These are phyloP conservation scores for Thunnus maccoyii DNA, from an alignment of 2,113 vertebrate genomes.

Conservation along the genomic window DNA sequence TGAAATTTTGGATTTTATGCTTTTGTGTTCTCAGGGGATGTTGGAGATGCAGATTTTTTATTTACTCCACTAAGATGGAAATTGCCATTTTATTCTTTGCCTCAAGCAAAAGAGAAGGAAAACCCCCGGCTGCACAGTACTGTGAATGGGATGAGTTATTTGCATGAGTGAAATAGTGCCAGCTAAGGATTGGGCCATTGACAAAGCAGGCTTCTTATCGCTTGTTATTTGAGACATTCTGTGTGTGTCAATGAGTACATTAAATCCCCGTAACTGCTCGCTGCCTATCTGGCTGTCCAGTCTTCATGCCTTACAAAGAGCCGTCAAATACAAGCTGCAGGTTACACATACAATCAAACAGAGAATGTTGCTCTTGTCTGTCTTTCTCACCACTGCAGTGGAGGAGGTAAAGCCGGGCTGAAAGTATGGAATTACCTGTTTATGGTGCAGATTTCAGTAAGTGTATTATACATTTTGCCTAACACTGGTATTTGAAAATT, in stretches of 20 bases:
- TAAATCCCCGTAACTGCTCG: conserved; percentile 65
- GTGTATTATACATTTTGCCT: conserved; percentile 1
- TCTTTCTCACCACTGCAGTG: conserved; percentile 41
- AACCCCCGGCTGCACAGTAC: background rate
- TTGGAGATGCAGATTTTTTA: background rate
- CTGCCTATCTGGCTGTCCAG: conserved; percentile 60
- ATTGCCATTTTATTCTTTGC: background rate
- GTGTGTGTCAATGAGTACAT: conserved; percentile 77
- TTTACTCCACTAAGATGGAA: conserved; percentile 1
- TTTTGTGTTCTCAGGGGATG: background rate
- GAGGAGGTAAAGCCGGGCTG: conserved; percentile 10
- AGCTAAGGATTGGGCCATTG: conserved; percentile 67
- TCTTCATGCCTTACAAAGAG: conserved; percentile 68
- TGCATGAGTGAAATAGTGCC: conserved; percentile 70
- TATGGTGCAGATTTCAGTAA: conserved; percentile 14
- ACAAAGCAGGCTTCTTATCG: conserved; percentile 70
- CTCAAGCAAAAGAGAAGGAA: background rate
- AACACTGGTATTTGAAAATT: conserved; percentile 10
- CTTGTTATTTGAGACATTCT: conserved; percentile 63
- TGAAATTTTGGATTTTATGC: background rate
- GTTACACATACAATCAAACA: conserved; percentile 55
- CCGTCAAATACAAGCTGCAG: conserved; percentile 59
- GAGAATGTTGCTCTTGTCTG: conserved; percentile 28
- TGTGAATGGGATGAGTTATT: conserved; percentile 70
- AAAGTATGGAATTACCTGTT: conserved; percentile 24